Conservation (phyloP, 2,113 vertebrate genomes). For the Etheostoma spectabile region DNA sequence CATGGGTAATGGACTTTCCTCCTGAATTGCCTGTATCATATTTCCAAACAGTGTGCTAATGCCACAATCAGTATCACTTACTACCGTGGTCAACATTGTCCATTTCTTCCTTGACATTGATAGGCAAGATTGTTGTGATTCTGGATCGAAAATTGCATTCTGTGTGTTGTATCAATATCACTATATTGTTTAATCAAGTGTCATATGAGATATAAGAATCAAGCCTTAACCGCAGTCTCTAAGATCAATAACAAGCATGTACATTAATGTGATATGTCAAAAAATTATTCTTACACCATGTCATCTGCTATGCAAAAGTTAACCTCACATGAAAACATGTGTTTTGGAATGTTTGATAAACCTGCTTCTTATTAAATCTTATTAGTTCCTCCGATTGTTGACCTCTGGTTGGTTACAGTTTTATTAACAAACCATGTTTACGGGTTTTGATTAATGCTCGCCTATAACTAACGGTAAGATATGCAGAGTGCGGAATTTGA, state of each 20-base stretch:
- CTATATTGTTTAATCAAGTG: constrained; percentile 68
- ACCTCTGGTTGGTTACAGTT: too few species aligned
- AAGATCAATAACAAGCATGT: constrained; percentile 52
- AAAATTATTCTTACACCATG: not conserved
- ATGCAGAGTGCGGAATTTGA: not conserved
- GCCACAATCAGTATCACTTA: constrained; percentile 81
- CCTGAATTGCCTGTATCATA: constrained; percentile 71
- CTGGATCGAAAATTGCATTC: constrained; percentile 55
- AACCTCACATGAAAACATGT: not conserved
- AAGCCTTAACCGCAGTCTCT: constrained; percentile 18
- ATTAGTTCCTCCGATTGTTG: not conserved
- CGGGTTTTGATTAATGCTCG: not conserved
- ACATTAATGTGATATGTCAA: constrained; percentile 42
- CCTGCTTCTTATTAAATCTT: not conserved
- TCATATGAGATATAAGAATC: constrained; percentile 68
- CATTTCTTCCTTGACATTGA: constrained; percentile 66
- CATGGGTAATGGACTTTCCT: constrained; percentile 81
- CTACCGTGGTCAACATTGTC: constrained; percentile 37
- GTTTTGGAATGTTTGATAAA: not conserved
- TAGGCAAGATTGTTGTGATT: constrained; percentile 40
- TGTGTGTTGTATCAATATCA: constrained; percentile 58
- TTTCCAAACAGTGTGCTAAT: constrained; percentile 76
- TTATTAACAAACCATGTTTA: not conserved
- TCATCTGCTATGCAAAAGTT: constrained; percentile 1
- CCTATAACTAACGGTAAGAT: constrained; percentile 6